Percentiles rank a stretch among this genome's conserved stretches.
Evolutionary conservation across 1,140 invertebrate genomes (phyloP).

Genomic region (Brachionus manjavacas): DNA sequence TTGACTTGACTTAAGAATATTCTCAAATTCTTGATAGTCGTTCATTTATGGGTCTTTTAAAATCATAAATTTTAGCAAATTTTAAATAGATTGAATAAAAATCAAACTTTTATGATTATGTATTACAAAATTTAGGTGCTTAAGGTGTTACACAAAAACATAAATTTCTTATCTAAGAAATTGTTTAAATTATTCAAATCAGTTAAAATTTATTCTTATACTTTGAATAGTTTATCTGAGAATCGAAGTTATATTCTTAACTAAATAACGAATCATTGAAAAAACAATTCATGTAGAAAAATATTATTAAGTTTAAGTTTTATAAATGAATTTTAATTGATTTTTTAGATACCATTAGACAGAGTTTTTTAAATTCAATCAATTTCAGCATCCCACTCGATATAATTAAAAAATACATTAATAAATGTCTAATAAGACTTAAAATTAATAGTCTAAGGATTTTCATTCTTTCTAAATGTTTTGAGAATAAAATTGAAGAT

Average conservation of each 20-base stretch:
- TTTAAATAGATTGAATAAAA: neutral
- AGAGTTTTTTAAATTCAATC: neutral
- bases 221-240: neutral
- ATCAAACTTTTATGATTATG: neutral
- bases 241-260: neutral
- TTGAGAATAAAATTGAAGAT: too few species aligned
- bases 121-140: neutral
- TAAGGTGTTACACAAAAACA: neutral
- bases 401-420: neutral
- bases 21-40: neutral
- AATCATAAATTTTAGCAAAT: neutral
- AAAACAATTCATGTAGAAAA: neutral
- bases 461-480: neutral
- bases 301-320: neutral
- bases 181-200: neutral
- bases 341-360: neutral
- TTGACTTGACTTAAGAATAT: neutral
- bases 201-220: neutral
- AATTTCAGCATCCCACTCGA: neutral
- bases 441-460: neutral
- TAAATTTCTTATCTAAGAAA: neutral
- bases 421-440: neutral
- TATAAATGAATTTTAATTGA: neutral
- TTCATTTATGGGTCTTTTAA: neutral
- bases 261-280: neutral